phyloP scores from a whole-genome alignment of 2,888 invertebrate genomes.

The Pachymerium ferrugineum region DNA sequence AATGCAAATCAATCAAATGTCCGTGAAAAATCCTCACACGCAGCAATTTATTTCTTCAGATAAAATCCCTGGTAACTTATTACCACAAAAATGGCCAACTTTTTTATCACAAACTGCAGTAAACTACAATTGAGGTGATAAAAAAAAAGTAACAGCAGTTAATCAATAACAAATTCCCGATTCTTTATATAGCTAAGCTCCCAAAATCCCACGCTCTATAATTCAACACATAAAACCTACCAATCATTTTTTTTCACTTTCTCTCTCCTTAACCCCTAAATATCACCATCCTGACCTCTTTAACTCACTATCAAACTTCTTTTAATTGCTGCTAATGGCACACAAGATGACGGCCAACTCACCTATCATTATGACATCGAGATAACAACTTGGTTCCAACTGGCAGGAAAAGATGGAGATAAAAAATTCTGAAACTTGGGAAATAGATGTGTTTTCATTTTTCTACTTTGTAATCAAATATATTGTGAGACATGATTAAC shows the following conservation, averaged over 20 bases:
- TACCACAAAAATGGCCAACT: slow-evolving; percentile 16
- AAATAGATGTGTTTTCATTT: no score
- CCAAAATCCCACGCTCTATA: background rate
- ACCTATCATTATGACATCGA: slow-evolving; percentile 2
- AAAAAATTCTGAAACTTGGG: no score
- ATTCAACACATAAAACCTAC: slow-evolving; percentile 7
- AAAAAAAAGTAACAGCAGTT: slow-evolving; percentile 13
- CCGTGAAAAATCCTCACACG: background rate
- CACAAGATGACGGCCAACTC: background rate
- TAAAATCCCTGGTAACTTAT: background rate
- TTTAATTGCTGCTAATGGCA: slow-evolving; percentile 10
- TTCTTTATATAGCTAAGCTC: slow-evolving; percentile 14
- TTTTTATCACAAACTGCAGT: slow-evolving; percentile 18
- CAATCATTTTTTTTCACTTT: background rate
- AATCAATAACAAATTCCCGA: slow-evolving; percentile 10
- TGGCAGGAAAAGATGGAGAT: no score
- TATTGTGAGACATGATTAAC: no score
- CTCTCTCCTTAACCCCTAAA: background rate
- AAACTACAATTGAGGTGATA: slow-evolving; percentile 10
- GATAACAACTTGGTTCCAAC: background rate
- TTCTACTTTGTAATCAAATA: no score
- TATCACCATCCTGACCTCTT: background rate
- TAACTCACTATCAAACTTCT: background rate
- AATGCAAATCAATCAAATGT: slow-evolving; percentile 9
- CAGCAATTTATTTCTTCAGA: slow-evolving; percentile 14